Evolutionary conservation across 1,140 invertebrate species (phyloP), one percentile per base, ranked within the genome.

Genomic region (Coelopa frigida): DNA sequence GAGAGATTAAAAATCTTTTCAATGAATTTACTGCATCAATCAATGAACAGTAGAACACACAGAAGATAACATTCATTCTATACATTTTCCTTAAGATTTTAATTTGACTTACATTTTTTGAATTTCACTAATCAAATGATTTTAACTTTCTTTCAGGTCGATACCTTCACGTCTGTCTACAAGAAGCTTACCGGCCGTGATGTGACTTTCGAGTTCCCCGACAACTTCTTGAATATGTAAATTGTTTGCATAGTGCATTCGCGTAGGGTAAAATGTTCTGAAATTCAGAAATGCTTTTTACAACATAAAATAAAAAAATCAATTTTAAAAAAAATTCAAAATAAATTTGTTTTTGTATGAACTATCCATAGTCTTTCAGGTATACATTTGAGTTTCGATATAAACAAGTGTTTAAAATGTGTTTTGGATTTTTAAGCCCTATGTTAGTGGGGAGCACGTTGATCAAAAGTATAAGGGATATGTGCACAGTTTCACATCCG

Each of bases 111-210:
- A 4, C 7, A 29, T 22, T 1, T 8, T 4, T 20, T 24, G 10
- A 5, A 38, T n/a, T n/a, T n/a, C n/a, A 32, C 10, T 47, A 39
- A 40, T 40, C 41, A 17, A 24, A 11, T 42, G 23, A 10, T 32
- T 37, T 53, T 52, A 52, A 57, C 64, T 61, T 70, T 60, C 50
- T 80, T 76, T 46, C 75, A 97, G 92, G 85, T 96, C 57, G 95
- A 98, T 59, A 98, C 95, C 37, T 98, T 99, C 78, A 84, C 89
- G 56, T 87, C 89, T 51, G 92, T 99, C 47, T 99, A 99, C 80
- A 98, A 98, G 77, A 96, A 96, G 72, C 74, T 99, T 51, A 99
- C 96, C 54, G 95, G 95, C 55, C 92, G 97, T 64, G 93, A 98
- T 78, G 96, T 99, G 40, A 91, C 83, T 49, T 99, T 99, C 72